phyloP scores from a whole-genome alignment of 2,113 vertebrate species.

The Myotis lucifugus region DNA sequence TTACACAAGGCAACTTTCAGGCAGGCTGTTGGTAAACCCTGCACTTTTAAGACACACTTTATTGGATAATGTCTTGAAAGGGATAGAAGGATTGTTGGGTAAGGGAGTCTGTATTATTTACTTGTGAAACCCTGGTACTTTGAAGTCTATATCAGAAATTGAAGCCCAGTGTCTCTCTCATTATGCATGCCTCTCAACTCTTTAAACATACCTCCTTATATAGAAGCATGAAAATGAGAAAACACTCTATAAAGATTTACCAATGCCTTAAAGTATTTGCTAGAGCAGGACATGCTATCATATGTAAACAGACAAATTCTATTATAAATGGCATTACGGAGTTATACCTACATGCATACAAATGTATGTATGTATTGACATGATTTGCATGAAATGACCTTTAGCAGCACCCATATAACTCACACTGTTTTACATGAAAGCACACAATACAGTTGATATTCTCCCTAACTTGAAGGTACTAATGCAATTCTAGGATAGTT shows the following conservation, averaged over 20 bases:
- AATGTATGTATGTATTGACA: background rate
- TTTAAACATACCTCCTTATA: background rate
- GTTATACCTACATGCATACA: background rate
- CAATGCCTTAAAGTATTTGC: background rate
- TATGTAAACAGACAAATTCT: background rate
- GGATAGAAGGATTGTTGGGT: background rate
- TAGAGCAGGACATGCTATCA: background rate
- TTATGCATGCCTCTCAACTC: background rate
- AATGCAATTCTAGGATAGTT: background rate
- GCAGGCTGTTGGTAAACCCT: background rate
- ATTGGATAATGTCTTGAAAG: background rate
- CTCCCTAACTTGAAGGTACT: background rate
- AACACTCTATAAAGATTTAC: background rate
- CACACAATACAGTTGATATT: background rate
- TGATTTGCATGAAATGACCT: too few species aligned
- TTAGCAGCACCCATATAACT: rapidly evolving
- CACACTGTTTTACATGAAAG: too few species aligned
- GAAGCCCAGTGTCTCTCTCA: background rate
- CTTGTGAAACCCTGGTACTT: background rate
- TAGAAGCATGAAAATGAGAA: background rate
- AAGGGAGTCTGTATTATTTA: background rate
- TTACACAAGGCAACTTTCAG: background rate
- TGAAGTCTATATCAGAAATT: background rate
- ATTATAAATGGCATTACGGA: background rate
- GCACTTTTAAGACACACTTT: background rate